phyloP scores from a whole-genome alignment of 2,113 vertebrate species.

The Crotophaga sulcirostris region DNA sequence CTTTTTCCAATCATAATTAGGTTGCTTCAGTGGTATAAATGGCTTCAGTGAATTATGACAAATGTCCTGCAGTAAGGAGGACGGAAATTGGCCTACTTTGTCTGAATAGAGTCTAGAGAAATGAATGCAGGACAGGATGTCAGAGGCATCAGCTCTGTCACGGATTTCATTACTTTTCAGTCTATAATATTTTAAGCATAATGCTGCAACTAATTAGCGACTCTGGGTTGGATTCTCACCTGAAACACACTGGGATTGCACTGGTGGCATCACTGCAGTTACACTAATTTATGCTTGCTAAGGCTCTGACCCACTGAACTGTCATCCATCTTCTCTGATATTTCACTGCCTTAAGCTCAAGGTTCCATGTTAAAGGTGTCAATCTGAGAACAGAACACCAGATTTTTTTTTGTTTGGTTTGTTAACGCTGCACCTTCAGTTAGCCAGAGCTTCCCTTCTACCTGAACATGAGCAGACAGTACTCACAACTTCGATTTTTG shows the following conservation, averaged over 20 bases:
- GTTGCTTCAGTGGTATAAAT: constrained; percentile 55
- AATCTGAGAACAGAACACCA: not conserved
- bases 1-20: constrained; percentile 56
- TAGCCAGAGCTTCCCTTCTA: not conserved
- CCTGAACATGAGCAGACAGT: not conserved
- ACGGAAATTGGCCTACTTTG: constrained; percentile 44
- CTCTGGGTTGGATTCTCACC: not conserved
- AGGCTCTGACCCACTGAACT: not conserved
- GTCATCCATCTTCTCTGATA: not conserved
- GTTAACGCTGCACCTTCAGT: constrained; percentile 5
- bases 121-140: constrained; percentile 38
- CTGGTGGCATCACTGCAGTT: not conserved
- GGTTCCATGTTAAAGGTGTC: not conserved
- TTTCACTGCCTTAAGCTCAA: not conserved
- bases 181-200: not conserved
- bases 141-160: constrained; percentile 28
- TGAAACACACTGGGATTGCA: not conserved
- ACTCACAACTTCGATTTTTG: not conserved
- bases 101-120: constrained; percentile 1
- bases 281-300: not conserved
- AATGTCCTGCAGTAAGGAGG: constrained; percentile 39
- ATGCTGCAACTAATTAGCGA: constrained; percentile 10
- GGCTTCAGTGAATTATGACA: constrained; percentile 54
- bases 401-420: not conserved
- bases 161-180: not conserved